Evolutionary conservation across 1,140 invertebrate species (phyloP).

Genomic region (Heliconius nattereri): DNA sequence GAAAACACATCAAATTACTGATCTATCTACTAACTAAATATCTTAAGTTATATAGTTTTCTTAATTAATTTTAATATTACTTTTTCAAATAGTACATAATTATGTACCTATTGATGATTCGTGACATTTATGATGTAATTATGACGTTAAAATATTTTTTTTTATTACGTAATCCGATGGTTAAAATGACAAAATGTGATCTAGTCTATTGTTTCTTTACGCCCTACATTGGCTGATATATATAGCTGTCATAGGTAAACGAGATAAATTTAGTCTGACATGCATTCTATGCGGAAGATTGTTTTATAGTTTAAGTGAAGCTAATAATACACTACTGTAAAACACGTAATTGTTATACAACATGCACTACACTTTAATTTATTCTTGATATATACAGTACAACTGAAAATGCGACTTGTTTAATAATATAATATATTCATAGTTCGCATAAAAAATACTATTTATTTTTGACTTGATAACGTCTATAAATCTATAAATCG

Average conservation of each 20-base stretch:
- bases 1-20: neutral
- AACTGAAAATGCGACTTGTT: no score
- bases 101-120: neutral
- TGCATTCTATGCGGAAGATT: conserved; percentile 4
- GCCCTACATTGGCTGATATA: conserved; percentile 10
- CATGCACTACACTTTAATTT: no score
- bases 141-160: neutral
- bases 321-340: neutral
- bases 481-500: no score
- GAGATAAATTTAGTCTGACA: conserved; percentile 31
- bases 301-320: conserved; percentile 7
- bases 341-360: neutral
- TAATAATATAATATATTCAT: no score
- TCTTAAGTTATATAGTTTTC: neutral
- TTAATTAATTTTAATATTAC: no score
- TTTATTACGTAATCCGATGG: neutral
- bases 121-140: neutral
- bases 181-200: neutral
- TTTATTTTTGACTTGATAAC: no score
- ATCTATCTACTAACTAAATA: neutral
- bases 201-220: neutral
- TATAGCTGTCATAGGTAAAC: conserved; percentile 26
- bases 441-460: no score
- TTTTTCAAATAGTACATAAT: no score
- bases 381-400: no score